Conservation (phyloP, 92 coral and sea anemone genomes). For the Pocillopora grandis region DNA sequence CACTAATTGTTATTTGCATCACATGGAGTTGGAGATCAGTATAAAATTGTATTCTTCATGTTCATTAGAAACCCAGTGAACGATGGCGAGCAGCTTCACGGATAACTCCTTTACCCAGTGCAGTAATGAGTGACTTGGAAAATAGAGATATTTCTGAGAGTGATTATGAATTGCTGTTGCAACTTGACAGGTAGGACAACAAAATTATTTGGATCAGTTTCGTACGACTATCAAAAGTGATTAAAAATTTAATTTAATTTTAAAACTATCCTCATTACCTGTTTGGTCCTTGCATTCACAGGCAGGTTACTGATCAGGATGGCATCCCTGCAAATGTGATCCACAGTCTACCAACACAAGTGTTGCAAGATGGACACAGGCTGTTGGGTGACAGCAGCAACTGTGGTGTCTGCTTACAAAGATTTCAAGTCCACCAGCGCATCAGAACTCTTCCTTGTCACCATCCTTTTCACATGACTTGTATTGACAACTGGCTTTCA, state of each 20-base stretch:
- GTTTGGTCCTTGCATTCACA: constrained; percentile 19
- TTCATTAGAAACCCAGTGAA: constrained; percentile 78
- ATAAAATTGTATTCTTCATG: not conserved
- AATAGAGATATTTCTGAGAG: constrained; percentile 88
- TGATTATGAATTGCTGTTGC: constrained; percentile 90
- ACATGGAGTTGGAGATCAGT: no score
- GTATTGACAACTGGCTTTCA: constrained; percentile 93
- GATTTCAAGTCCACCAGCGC: constrained; percentile 72
- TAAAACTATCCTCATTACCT: not conserved
- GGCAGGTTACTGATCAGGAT: constrained; percentile 74
- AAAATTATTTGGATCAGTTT: no score
- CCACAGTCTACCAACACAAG: constrained; percentile 80
- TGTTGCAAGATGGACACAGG: constrained; percentile 78
- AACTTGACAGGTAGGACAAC: constrained; percentile 84
- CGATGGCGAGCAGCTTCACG: constrained; percentile 96
- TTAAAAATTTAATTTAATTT: not conserved
- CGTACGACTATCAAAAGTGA: not conserved
- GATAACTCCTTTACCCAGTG: constrained; percentile 79
- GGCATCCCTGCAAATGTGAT: constrained; percentile 89
- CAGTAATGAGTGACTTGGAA: constrained; percentile 79
- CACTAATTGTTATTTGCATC: no score
- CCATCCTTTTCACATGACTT: constrained; percentile 87
- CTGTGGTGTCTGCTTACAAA: constrained; percentile 83
- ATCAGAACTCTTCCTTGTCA: constrained; percentile 81
- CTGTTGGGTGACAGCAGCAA: constrained; percentile 57